phyloP scores from a whole-genome alignment of 1,140 invertebrate genomes.

The Bombus pascuorum region DNA sequence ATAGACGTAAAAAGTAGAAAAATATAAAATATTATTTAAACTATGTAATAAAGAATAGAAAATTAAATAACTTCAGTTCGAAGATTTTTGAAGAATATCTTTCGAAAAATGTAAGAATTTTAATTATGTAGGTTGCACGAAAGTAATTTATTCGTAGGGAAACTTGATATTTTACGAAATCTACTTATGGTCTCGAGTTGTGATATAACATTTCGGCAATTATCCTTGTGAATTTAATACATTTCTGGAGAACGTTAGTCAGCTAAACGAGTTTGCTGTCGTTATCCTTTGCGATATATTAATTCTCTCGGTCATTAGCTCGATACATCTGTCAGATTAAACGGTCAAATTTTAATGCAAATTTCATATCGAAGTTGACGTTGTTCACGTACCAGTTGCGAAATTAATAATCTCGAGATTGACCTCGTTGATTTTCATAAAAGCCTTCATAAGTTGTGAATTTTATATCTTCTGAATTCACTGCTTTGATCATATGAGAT shows the following conservation, averaged over 20 bases:
- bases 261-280: not conserved
- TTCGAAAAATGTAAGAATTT: not conserved
- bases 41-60: not conserved
- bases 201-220: not conserved
- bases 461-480: not conserved
- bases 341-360: not conserved
- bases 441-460: not conserved
- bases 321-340: not conserved
- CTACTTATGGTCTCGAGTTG: not conserved
- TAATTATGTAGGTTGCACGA: not conserved
- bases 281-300: slow-evolving; percentile 7
- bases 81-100: not conserved
- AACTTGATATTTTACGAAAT: not conserved
- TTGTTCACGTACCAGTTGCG: not conserved
- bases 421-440: not conserved
- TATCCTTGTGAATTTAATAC: not conserved
- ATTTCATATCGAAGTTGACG: not conserved
- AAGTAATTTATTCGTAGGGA: not conserved
- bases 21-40: not conserved
- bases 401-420: not conserved
- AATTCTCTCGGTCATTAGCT: not conserved
- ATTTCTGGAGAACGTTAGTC: slow-evolving; percentile 6
- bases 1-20: not conserved
- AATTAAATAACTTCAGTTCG: not conserved
- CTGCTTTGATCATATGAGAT: not conserved